Conservation (phyloP, 2,888 invertebrate species). For the Sthenelais limicola region DNA sequence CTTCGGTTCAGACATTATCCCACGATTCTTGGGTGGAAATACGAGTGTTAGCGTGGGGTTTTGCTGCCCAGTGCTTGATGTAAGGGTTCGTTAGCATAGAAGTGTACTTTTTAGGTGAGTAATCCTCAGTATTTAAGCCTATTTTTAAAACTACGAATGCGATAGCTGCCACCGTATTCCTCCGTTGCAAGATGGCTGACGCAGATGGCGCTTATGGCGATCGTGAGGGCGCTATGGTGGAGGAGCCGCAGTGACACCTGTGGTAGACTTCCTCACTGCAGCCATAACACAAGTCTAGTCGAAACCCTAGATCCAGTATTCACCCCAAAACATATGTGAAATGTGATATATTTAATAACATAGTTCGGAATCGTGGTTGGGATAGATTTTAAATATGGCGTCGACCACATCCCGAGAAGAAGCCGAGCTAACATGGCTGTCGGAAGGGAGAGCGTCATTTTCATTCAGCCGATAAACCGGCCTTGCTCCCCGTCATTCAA, state of each 20-base stretch:
- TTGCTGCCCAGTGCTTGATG: not conserved
- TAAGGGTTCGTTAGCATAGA: not conserved
- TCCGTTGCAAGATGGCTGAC: conserved; percentile 25
- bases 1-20: not conserved
- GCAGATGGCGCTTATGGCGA: conserved; percentile 38
- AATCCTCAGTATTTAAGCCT: not conserved
- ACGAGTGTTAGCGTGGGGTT: not conserved
- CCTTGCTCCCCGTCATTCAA: conserved; percentile 25
- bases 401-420: not conserved
- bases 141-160: not conserved
- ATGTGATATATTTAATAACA: too few species aligned
- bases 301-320: conserved; percentile 3
- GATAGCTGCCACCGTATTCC: not conserved
- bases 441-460: not conserved
- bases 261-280: conserved; percentile 36
- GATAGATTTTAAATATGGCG: conserved; percentile 23
- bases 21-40: not conserved
- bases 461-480: too few species aligned
- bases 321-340: not conserved
- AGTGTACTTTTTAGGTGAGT: not conserved
- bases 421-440: conserved; percentile 21
- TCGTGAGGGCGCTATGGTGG: conserved; percentile 37
- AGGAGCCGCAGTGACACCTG: conserved; percentile 42
- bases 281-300: conserved; percentile 19
- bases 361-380: not conserved